Evolutionary conservation across 1,140 invertebrate genomes (phyloP), one percentile per base, ranked within the genome.

Genomic region (Lerema accius): DNA sequence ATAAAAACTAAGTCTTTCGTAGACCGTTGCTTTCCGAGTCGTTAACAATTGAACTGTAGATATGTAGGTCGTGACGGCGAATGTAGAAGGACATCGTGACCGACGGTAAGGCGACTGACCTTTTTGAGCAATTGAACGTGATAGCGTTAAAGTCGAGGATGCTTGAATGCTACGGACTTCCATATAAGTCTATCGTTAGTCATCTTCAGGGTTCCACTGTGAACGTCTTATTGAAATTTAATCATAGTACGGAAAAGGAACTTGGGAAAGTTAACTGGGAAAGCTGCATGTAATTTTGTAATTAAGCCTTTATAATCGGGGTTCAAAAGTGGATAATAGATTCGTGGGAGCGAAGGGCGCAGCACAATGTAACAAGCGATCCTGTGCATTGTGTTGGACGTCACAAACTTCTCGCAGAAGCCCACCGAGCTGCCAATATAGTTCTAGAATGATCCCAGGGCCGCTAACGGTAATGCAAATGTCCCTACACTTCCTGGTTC

Each of bases 381-480:
- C 61, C 51, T 65, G 60, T 49, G 51, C 67, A 16, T 49, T 10
- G 66, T 73, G 67, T 76, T 73, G 62, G 71, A 73, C 49, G 64
- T 43, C 17, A 69, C 55, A 71, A 71, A 76, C 59, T 70, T 65
- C 69, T 73, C 65, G 73, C 78, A 78, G 79, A 78, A 86, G 68
- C 65, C 70, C 59, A 63, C 46, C 37, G 55, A 63, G 65, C 62
- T 65, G 63, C 59, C 73, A 65, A 82, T 81, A 85, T 83, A 80
- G 78, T 85, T 86, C 73, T 75, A 65, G 60, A 78, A 58, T 53
- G 74, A 85, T 83, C 74, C 69, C 80, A 82, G 76, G 75, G 80
- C 66, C 55, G 66, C 65, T 84, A 88, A 86, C 82, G 77, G 83
- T 78, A 85, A 86, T 82, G 78, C 78, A 78, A 86, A 90, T 84